Conservation (phyloP, 2,797 vertebrate genomes). For the Zalophus californianus region DNA sequence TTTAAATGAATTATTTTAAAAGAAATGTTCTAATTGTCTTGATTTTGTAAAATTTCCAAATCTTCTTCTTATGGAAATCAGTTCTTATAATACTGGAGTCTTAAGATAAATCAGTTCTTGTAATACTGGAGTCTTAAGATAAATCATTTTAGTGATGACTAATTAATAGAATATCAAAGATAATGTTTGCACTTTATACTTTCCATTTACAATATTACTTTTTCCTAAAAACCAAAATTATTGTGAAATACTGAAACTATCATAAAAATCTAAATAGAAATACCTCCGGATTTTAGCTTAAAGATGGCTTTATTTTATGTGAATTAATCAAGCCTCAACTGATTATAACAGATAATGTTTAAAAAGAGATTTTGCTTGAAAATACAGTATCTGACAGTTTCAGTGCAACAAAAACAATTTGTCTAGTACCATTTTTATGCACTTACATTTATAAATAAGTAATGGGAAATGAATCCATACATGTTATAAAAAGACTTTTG, state of each 20-base stretch:
- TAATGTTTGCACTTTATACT: background rate
- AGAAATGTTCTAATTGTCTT: slow-evolving; percentile 71
- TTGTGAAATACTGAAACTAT: background rate
- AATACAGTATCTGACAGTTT: background rate
- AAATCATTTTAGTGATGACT: slow-evolving; percentile 62
- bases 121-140: slow-evolving; percentile 43
- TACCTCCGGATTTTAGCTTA: background rate
- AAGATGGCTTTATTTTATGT: background rate
- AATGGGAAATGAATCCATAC: slow-evolving; percentile 20
- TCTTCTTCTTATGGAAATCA: slow-evolving; percentile 72
- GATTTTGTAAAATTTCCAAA: slow-evolving; percentile 70
- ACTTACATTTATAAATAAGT: slow-evolving; percentile 54
- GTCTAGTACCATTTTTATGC: background rate
- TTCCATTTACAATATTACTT: background rate
- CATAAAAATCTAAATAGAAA: slow-evolving; percentile 1
- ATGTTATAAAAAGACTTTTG: slow-evolving; percentile 18
- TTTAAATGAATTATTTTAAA: slow-evolving; percentile 72
- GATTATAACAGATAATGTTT: background rate
- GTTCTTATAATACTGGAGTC: slow-evolving; percentile 21
- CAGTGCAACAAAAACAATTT: background rate
- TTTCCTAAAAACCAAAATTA: slow-evolving; percentile 27
- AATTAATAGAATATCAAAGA: slow-evolving; percentile 55
- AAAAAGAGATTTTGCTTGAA: slow-evolving; percentile 56
- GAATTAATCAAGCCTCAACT: background rate
- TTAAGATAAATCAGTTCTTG: slow-evolving; percentile 56